A percentile compares a stretch with the other conserved stretches of the same genome.
phyloP scores from a whole-genome alignment of 2,113 vertebrate genomes.

The Orcinus orca region DNA sequence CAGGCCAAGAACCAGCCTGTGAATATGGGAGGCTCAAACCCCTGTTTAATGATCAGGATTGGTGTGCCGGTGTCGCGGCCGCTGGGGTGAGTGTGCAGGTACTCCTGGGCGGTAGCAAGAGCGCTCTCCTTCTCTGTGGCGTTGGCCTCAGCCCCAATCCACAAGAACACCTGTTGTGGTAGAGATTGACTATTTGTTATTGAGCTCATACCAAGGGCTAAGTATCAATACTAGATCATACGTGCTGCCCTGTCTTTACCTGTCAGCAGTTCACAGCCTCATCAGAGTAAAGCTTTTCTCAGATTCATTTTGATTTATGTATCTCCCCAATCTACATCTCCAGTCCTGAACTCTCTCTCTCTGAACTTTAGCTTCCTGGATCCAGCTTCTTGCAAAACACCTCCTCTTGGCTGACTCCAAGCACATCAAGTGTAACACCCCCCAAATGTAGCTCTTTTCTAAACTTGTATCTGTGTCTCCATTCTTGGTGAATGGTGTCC shows the following conservation, averaged over 20 bases:
- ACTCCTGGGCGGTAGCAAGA: slow-evolving; percentile 85
- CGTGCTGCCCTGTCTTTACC: neutral
- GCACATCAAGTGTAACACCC: neutral
- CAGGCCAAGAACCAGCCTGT: slow-evolving; percentile 94
- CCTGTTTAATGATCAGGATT: slow-evolving; percentile 88
- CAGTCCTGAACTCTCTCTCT: neutral
- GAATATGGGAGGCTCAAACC: slow-evolving; percentile 91
- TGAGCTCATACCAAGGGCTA: fast-evolving
- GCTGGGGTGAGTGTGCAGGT: slow-evolving; percentile 89
- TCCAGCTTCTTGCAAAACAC: neutral
- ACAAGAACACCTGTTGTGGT: slow-evolving; percentile 87
- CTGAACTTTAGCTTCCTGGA: neutral
- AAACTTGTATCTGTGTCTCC: neutral
- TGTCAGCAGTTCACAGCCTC: neutral
- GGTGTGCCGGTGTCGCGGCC: slow-evolving; percentile 86
- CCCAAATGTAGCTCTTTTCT: neutral
- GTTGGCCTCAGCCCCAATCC: slow-evolving; percentile 89
- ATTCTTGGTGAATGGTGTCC: neutral
- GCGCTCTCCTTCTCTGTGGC: slow-evolving; percentile 84
- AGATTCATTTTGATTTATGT: neutral
- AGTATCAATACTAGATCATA: neutral
- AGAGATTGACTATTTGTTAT: neutral
- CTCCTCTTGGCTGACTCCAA: neutral
- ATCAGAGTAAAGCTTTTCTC: neutral
- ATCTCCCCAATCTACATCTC: neutral